These are phyloP conservation scores for Aquatica leii DNA, from an alignment of 2,888 invertebrate genomes.

Conservation along the genomic window DNA sequence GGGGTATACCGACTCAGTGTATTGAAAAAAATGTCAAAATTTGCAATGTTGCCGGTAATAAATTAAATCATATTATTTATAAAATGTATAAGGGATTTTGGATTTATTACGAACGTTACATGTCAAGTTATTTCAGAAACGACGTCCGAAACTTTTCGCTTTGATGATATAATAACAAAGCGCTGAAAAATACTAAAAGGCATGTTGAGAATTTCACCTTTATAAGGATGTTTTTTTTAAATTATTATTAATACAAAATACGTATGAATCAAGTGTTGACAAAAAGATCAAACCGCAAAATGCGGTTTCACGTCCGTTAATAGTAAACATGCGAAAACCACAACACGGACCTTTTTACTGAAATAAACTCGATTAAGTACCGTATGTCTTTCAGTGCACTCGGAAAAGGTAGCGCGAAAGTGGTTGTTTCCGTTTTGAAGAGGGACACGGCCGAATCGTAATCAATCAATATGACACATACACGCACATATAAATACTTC, in stretches of 20 bases:
- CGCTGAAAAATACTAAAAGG: not conserved
- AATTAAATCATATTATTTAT: no score
- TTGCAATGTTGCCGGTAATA: not conserved
- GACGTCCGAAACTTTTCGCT: constrained; percentile 3
- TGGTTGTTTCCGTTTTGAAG: constrained; percentile 16
- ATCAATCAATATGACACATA: constrained; percentile 35
- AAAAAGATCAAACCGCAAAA: constrained; percentile 22
- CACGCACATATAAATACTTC: constrained; percentile 21
- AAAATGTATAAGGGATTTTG: not conserved
- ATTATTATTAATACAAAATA: no score
- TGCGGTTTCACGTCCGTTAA: constrained; percentile 17
- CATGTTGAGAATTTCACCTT: no score
- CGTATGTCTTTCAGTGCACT: no score
- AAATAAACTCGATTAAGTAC: constrained; percentile 27
- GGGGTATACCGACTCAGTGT: no score
- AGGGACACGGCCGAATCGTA: constrained; percentile 17
- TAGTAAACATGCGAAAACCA: no score
- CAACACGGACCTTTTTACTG: constrained; percentile 25
- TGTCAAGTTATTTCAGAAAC: constrained; percentile 4
- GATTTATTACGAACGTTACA: not conserved
- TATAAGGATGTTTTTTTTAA: no score
- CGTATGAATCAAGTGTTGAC: not conserved
- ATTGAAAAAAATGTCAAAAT: no score
- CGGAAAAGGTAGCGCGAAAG: constrained; percentile 14
- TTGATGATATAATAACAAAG: constrained; percentile 12